A percentile compares a stretch with the other conserved stretches of the same genome.
These are phyloP conservation scores for Buceros bicornis DNA, from an alignment of 2,797 vertebrate genomes.

Conservation along the genomic window DNA sequence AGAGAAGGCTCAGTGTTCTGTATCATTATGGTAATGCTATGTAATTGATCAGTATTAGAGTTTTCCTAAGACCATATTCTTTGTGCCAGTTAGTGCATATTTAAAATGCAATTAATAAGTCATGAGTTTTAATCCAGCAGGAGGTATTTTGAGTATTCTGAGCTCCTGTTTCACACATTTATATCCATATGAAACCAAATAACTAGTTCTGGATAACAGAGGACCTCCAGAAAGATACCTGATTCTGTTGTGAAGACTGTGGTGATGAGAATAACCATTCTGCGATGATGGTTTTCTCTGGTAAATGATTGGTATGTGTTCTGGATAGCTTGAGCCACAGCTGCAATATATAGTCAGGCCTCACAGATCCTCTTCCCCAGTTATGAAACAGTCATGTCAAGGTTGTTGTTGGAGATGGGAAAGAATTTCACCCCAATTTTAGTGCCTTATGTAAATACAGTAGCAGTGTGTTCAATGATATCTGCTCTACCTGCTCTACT, in stretches of 20 bases:
- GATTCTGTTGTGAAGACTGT: neutral
- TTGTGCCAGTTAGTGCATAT: neutral
- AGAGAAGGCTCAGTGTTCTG: neutral
- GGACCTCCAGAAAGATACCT: neutral
- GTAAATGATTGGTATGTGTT: neutral
- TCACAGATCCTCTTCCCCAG: neutral
- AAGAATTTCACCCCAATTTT: neutral
- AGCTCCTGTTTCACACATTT: neutral
- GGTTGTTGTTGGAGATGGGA: neutral
- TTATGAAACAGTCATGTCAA: accelerated
- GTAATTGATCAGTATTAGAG: neutral
- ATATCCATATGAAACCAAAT: neutral
- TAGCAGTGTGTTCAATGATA: neutral
- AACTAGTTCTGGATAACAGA: neutral
- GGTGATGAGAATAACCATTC: neutral
- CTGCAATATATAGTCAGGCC: neutral
- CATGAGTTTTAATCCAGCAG: neutral
- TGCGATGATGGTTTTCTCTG: neutral
- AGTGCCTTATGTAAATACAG: neutral
- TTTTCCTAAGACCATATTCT: neutral
- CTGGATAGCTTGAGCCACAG: neutral
- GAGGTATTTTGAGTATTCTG: neutral
- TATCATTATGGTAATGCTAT: constrained; percentile 16
- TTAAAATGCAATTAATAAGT: constrained; percentile 10
- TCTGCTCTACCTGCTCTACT: neutral